Conservation (phyloP, 2,888 invertebrate species). For the Thymelicus acteon region DNA sequence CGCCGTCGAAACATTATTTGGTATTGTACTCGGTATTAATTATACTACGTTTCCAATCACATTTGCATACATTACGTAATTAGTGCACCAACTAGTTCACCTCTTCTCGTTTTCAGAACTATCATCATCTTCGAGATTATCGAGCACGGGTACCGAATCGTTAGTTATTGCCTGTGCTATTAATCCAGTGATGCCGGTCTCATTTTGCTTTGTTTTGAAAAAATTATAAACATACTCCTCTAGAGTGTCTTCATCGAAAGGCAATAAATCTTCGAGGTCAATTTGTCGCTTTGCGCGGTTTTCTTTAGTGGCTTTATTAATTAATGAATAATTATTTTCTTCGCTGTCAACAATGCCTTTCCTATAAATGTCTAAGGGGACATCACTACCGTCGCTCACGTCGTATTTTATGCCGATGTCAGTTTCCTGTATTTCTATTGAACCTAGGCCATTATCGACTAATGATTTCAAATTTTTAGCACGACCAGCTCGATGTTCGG, state of each 20-base stretch:
- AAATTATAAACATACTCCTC: slow-evolving; percentile 74
- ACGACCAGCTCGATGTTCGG: slow-evolving; percentile 59
- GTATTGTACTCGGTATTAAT: slow-evolving; percentile 58
- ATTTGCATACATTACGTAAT: slow-evolving; percentile 22
- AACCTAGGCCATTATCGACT: slow-evolving; percentile 73
- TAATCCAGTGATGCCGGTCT: slow-evolving; percentile 69
- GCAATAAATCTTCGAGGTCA: slow-evolving; percentile 71
- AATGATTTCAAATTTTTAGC: slow-evolving; percentile 71
- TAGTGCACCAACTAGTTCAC: slow-evolving; percentile 47
- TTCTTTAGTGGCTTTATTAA: slow-evolving; percentile 42
- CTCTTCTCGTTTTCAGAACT: slow-evolving; percentile 58
- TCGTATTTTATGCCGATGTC: slow-evolving; percentile 85
- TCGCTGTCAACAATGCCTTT: slow-evolving; percentile 86
- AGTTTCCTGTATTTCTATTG: slow-evolving; percentile 83
- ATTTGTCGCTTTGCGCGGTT: slow-evolving; percentile 68
- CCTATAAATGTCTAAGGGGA: slow-evolving; percentile 83
- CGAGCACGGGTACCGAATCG: slow-evolving; percentile 59
- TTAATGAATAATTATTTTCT: slow-evolving; percentile 62
- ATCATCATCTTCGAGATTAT: slow-evolving; percentile 62
- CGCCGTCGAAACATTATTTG: slow-evolving; percentile 58
- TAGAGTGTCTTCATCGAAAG: slow-evolving; percentile 73
- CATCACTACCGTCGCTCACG: slow-evolving; percentile 81
- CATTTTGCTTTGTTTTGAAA: slow-evolving; percentile 69
- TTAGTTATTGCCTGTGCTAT: slow-evolving; percentile 72
- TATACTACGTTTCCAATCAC: slow-evolving; percentile 46